Conservation (phyloP, 2,797 vertebrate genomes). For the Acanthurus leucopareius region DNA sequence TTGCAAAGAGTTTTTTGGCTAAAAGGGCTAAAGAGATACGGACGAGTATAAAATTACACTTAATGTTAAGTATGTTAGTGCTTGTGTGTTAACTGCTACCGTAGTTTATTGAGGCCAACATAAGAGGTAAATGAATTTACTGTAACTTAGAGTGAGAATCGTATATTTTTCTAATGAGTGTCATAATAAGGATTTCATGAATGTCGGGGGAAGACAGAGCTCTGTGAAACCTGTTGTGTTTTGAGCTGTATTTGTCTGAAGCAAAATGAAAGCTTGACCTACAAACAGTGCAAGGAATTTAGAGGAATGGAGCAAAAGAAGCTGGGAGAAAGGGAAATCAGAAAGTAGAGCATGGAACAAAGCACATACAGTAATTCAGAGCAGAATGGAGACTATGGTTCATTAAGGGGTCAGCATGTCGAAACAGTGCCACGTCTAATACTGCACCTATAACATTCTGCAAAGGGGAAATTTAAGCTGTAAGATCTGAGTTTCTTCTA, state of each 20-base stretch:
- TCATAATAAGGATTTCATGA: slow-evolving; percentile 1
- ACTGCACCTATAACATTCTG: slow-evolving; percentile 47
- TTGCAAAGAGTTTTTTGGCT: slow-evolving; percentile 14
- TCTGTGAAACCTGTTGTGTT: slow-evolving; percentile 21
- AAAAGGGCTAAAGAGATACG: slow-evolving; percentile 22
- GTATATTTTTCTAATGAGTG: neutral
- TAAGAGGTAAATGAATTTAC: slow-evolving; percentile 17
- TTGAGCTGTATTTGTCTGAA: slow-evolving; percentile 11
- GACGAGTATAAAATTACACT: slow-evolving; percentile 27
- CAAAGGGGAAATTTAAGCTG: slow-evolving; percentile 41
- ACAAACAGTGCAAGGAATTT: slow-evolving; percentile 25
- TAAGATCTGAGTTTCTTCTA: slow-evolving; percentile 48
- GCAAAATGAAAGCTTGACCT: slow-evolving; percentile 19
- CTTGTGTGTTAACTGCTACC: slow-evolving; percentile 27
- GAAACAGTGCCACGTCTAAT: slow-evolving; percentile 45
- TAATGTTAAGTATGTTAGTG: slow-evolving; percentile 9
- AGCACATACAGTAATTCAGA: slow-evolving; percentile 50
- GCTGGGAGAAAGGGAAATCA: slow-evolving; percentile 35
- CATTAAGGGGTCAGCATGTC: slow-evolving; percentile 64
- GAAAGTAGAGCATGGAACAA: slow-evolving; percentile 40
- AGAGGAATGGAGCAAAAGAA: slow-evolving; percentile 41
- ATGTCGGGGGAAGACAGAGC: neutral
- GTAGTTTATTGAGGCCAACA: slow-evolving; percentile 24
- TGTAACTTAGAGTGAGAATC: slow-evolving; percentile 14
- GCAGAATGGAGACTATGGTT: slow-evolving; percentile 60